Conservation (phyloP, 2,888 invertebrate species). For the Agrochola lota region DNA sequence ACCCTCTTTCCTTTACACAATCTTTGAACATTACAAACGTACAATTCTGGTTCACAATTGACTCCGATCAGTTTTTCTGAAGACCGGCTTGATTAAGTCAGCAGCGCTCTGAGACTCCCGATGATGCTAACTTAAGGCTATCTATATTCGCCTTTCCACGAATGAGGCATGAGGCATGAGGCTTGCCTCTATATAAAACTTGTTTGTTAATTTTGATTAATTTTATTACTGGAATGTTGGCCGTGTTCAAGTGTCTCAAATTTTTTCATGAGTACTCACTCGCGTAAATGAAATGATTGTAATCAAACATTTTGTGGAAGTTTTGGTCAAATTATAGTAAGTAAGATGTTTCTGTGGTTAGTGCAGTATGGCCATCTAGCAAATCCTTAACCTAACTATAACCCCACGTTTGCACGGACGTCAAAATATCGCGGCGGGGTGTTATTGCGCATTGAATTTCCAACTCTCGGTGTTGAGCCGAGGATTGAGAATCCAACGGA, state of each 20-base stretch:
- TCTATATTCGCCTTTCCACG: conserved; percentile 52
- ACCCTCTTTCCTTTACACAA: conserved; percentile 10
- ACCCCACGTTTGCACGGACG: too few species aligned
- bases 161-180: conserved; percentile 16
- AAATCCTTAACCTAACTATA: too few species aligned
- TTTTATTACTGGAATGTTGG: conserved; percentile 24
- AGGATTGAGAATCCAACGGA: too few species aligned
- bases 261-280: conserved; percentile 12
- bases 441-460: too few species aligned
- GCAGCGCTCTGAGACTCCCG: conserved; percentile 10
- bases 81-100: conserved; percentile 63
- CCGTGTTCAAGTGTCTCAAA: background rate
- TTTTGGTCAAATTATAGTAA: too few species aligned
- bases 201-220: conserved; percentile 51
- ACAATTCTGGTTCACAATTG: conserved; percentile 45
- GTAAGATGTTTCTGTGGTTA: too few species aligned
- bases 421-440: too few species aligned
- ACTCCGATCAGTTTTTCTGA: conserved; percentile 58
- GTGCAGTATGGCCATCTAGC: too few species aligned
- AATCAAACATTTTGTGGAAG: background rate
- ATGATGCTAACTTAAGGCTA: conserved; percentile 39
- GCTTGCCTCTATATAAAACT: conserved; percentile 26
- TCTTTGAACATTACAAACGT: conserved; percentile 23
- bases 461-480: too few species aligned
- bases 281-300: background rate